Conservation (phyloP, 2,797 vertebrate genomes). For the Chloroceryle inda region DNA sequence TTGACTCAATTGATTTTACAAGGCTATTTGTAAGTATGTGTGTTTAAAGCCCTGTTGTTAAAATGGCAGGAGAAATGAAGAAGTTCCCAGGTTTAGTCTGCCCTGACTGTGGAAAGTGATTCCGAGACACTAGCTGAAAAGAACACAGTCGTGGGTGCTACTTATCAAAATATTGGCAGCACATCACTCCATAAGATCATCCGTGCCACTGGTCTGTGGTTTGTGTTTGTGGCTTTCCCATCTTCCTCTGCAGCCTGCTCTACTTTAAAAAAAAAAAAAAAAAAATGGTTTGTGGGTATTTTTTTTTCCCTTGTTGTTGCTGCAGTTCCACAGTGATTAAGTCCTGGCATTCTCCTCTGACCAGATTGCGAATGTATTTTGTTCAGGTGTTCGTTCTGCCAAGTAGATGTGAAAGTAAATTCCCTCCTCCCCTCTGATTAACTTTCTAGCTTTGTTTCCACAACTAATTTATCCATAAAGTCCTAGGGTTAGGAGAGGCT, state of each 20-base stretch:
- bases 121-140: background rate
- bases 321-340: background rate
- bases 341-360: conserved; percentile 9
- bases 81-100: background rate
- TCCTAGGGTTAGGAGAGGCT: conserved; percentile 38
- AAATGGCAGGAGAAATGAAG: background rate
- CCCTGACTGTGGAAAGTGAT: background rate
- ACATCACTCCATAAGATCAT: background rate
- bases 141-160: background rate
- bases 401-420: conserved; percentile 9
- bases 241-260: background rate
- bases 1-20: background rate
- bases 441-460: conserved; percentile 62
- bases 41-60: background rate
- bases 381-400: conserved; percentile 30
- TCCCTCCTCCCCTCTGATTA: background rate
- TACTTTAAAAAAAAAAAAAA: background rate
- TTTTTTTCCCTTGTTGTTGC: background rate
- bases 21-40: background rate
- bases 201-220: background rate
- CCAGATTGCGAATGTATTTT: background rate
- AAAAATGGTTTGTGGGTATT: background rate
- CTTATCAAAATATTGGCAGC: background rate
- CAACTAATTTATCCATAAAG: conserved; percentile 58
- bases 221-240: conserved; percentile 1